Conservation (phyloP, 2,113 vertebrate genomes). For the Callospermophilus lateralis region DNA sequence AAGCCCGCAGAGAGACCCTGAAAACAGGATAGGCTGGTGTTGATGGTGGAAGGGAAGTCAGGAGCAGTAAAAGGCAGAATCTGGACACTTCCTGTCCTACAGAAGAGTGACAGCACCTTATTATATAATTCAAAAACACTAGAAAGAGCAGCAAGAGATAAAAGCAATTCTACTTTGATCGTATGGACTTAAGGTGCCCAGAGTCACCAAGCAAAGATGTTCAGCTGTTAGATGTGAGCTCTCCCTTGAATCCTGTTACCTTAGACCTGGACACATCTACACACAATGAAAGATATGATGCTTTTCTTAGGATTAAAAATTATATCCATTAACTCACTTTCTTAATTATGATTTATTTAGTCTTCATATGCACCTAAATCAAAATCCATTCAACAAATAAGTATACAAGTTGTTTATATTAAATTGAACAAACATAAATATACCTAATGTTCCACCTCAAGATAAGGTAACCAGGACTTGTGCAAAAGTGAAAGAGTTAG, state of each 20-base stretch:
- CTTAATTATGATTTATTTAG: not conserved
- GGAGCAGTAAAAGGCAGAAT: not conserved
- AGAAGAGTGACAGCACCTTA: not conserved
- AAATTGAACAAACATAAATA: conserved; percentile 36
- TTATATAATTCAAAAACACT: not conserved
- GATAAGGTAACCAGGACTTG: not conserved
- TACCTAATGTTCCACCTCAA: not conserved
- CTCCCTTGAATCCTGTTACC: not conserved
- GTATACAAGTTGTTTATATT: not conserved
- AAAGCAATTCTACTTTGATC: not conserved
- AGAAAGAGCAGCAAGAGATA: not conserved
- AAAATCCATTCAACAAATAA: conserved; percentile 50
- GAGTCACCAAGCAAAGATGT: not conserved
- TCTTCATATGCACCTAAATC: not conserved
- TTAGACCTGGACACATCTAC: not conserved
- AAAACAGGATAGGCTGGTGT: not conserved
- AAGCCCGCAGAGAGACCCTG: not conserved
- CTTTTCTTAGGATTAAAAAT: conserved; percentile 51
- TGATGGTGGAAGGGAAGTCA: not conserved
- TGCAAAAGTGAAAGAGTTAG: not conserved
- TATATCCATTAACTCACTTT: not conserved
- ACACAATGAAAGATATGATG: not conserved
- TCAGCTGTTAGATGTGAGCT: not conserved
- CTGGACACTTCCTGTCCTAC: not conserved
- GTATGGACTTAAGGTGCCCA: not conserved